These are phyloP conservation scores for Himalopsyche tibetana DNA, from an alignment of 2,888 invertebrate genomes.

Conservation along the genomic window DNA sequence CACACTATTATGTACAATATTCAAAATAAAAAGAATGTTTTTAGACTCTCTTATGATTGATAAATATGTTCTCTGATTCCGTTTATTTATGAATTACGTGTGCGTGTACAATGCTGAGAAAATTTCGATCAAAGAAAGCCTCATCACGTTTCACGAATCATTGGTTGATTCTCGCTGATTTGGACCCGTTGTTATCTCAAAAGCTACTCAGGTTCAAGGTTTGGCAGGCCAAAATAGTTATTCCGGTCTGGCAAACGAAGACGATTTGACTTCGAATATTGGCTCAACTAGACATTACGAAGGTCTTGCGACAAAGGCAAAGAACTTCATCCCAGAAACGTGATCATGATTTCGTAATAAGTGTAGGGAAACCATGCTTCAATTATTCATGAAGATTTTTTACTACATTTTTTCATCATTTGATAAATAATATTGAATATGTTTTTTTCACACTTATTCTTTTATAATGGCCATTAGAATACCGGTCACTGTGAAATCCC, in stretches of 20 bases:
- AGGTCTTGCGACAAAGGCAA: slow-evolving; percentile 12
- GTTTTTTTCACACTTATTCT: too few relatives aligned
- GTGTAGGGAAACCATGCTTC: neutral
- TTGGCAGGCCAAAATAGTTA: neutral
- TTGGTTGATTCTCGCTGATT: neutral
- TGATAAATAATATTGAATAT: too few relatives aligned
- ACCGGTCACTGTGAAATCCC: too few relatives aligned
- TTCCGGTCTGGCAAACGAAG: slow-evolving; percentile 29
- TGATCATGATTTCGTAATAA: neutral
- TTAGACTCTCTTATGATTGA: too few relatives aligned
- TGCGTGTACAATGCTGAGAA: too few relatives aligned
- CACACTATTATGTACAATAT: too few relatives aligned
- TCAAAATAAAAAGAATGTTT: too few relatives aligned
- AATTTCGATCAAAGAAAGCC: neutral
- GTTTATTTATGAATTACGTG: too few relatives aligned
- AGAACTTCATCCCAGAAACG: neutral
- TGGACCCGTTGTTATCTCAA: slow-evolving; percentile 20
- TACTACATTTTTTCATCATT: too few relatives aligned
- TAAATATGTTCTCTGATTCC: too few relatives aligned
- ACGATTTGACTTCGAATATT: slow-evolving; percentile 8
- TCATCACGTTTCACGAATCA: neutral
- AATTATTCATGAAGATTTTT: too few relatives aligned
- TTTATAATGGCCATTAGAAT: too few relatives aligned
- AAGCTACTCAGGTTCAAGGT: neutral
- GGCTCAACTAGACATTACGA: neutral